These are phyloP conservation scores for Tanytarsus gracilentus DNA, from an alignment of 2,888 invertebrate genomes.

Conservation along the genomic window DNA sequence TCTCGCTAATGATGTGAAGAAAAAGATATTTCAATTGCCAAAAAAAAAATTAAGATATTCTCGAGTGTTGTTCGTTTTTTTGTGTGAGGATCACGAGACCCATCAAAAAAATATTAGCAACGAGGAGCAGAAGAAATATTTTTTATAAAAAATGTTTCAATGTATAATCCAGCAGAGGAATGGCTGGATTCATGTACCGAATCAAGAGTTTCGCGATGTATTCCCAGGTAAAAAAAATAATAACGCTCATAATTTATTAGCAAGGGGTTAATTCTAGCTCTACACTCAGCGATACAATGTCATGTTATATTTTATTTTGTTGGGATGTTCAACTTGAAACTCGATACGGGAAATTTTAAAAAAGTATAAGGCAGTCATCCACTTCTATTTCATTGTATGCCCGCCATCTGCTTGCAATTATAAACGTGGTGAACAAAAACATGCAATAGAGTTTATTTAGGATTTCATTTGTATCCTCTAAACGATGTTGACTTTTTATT, in stretches of 20 bases:
- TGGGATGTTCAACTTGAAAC: no score
- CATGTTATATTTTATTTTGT: no score
- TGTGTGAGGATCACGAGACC: no score
- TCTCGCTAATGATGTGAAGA: neutral
- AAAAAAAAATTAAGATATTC: neutral
- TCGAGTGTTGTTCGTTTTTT: no score
- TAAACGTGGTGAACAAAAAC: no score
- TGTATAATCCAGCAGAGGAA: constrained; percentile 72
- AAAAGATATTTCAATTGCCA: neutral
- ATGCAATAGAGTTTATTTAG: no score
- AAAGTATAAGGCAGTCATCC: neutral
- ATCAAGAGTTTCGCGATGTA: constrained; percentile 61
- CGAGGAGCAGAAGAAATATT: no score
- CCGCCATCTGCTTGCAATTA: neutral
- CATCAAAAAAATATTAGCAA: no score
- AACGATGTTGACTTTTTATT: no score
- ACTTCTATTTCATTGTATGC: neutral
- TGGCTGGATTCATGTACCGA: constrained; percentile 63
- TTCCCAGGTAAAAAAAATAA: constrained; percentile 56
- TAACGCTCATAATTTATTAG: neutral
- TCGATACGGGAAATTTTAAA: neutral
- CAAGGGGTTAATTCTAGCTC: neutral
- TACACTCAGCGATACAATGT: no score
- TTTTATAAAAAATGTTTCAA: constrained; percentile 66
- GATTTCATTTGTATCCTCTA: no score